Percentiles rank a stretch among this genome's conserved stretches.
These are phyloP conservation scores for Protonibea diacanthus DNA, from an alignment of 2,797 vertebrate genomes.

Conservation along the genomic window DNA sequence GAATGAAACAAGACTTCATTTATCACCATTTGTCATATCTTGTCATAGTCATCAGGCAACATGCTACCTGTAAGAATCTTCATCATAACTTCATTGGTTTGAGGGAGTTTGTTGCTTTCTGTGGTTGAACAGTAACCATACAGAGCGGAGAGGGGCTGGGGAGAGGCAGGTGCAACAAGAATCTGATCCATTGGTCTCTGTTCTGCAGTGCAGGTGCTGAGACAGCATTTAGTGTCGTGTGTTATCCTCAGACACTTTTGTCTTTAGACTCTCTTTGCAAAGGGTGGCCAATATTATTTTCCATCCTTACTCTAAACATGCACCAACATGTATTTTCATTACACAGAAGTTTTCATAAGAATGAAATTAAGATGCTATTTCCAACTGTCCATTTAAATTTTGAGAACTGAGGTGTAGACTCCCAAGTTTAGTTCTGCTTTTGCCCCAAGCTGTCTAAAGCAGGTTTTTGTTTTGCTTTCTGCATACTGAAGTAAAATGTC, in stretches of 20 bases:
- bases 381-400: slow-evolving; percentile 28
- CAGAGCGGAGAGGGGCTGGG: background rate
- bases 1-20: slow-evolving; percentile 25
- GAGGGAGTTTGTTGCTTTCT: slow-evolving; percentile 1
- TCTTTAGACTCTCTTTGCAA: slow-evolving; percentile 16
- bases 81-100: background rate
- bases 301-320: background rate
- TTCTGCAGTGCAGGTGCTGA: slow-evolving; percentile 75
- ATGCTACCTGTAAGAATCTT: background rate
- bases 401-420: slow-evolving; percentile 13
- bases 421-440: slow-evolving; percentile 2
- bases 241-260: background rate
- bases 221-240: slow-evolving; percentile 44
- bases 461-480: background rate
- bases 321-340: background rate
- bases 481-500: background rate
- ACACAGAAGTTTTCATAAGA: slow-evolving; percentile 17
- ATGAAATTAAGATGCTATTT: slow-evolving; percentile 23
- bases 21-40: slow-evolving; percentile 9
- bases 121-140: background rate
- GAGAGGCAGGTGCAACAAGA: slow-evolving; percentile 30
- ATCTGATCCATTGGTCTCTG: slow-evolving; percentile 49
- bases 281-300: background rate
- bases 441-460: background rate
- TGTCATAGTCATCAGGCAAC: background rate